Base-by-base conservation (phyloP, 2,888 invertebrate species). In the Agonum fuliginosum region DNA sequence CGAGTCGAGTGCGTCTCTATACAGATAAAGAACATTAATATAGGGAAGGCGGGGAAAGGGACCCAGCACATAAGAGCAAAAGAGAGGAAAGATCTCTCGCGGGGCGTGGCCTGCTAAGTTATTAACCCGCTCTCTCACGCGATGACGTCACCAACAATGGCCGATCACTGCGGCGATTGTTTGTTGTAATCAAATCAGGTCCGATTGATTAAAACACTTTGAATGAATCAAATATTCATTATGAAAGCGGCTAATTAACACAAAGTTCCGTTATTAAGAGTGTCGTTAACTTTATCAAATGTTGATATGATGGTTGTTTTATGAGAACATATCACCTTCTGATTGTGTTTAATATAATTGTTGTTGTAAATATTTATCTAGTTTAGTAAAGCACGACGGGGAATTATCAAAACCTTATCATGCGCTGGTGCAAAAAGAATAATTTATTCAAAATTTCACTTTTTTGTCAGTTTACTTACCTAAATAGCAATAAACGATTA, bases 121-220 rank as follows among this genome's bases (percentile, higher is more conserved):
- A 74, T 65, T 62, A 74, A 62, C 74, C 62, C 74, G 74, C 46
- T 74, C 73, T 54, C 74, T n/a, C 43, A 27, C 43, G 46, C 34
- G 65, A 27, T 73, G 62, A 74, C 74, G 65, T 74, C 74, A 65
- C 19, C 43, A 54, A 74, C 74, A 74, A 74, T 74, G 74, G 74
- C 74, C 74, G 74, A 65, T 74, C 51, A 51, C 19, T n/a, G 43
- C 30, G 67, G 20, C 37, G 69, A 41, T 41, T 20, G 67, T 34
- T 70, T 46, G 46, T 46, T 27, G 67, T 67, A 20, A 67, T 67
- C 67, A 67, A 37, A 67, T 41, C 37, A 19, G 10, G 14, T 30
- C 37, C 67, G 41, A 67, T 67, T 58, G 65, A 37, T 65, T 62
- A 24, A 58, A 48, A 62, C 30, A 27, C 62, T 34, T 17, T 65